Conservation (phyloP, 2,113 vertebrate genomes). For the Ceyx cyanopectus region DNA sequence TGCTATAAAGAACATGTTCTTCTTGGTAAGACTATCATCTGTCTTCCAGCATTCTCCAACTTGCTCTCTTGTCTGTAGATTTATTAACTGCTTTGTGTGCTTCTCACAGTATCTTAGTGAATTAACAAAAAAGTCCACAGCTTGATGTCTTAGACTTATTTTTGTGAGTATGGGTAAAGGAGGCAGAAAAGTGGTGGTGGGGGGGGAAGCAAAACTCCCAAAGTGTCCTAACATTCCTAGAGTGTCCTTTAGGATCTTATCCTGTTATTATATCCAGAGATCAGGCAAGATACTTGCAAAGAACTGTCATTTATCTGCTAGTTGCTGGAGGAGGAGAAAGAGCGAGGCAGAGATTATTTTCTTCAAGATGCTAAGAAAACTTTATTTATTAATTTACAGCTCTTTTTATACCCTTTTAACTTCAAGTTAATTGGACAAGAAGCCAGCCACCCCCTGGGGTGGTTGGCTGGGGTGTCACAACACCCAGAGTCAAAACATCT, state of each 20-base stretch:
- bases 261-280: neutral
- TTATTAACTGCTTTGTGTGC: neutral
- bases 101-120: neutral
- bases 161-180: neutral
- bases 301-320: neutral
- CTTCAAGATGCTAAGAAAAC: no score
- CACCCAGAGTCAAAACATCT: no score
- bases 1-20: neutral
- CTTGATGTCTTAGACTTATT: neutral
- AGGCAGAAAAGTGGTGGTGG: neutral
- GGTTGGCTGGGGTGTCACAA: no score
- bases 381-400: no score
- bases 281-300: neutral
- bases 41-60: neutral
- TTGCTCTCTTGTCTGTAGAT: neutral
- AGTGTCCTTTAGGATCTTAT: neutral
- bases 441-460: no score
- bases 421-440: no score
- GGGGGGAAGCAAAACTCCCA: neutral
- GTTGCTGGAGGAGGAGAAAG: no score
- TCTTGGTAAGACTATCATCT: slow-evolving; percentile 13
- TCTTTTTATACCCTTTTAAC: no score
- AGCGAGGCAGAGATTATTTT: no score
- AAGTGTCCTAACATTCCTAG: neutral
- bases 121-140: slow-evolving; percentile 1